These are phyloP conservation scores for Thymelicus acteon DNA, from an alignment of 2,888 invertebrate genomes.

Conservation along the genomic window DNA sequence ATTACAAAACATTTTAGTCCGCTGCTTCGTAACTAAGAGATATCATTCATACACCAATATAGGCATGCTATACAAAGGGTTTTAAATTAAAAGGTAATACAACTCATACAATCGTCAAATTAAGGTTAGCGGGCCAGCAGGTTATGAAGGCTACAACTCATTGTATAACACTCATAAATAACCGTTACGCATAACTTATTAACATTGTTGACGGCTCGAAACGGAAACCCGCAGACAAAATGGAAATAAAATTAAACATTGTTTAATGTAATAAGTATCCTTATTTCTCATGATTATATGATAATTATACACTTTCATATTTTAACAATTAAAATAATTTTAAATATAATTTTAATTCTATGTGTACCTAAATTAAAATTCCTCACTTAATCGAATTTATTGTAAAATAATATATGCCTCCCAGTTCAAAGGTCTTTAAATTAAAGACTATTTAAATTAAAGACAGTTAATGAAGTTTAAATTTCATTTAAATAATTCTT, in stretches of 20 bases:
- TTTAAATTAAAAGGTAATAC: conserved; percentile 26
- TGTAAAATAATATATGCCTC: no score
- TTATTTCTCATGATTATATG: no score
- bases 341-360: no score
- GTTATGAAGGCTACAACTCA: conserved; percentile 43
- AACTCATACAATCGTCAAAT: conserved; percentile 35
- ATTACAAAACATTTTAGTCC: background rate
- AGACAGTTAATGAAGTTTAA: no score
- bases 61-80: background rate
- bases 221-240: background rate
- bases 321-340: no score
- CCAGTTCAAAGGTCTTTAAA: no score
- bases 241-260: conserved; percentile 7
- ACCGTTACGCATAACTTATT: conserved; percentile 31
- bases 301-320: no score
- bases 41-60: conserved; percentile 1
- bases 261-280: background rate
- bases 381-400: no score
- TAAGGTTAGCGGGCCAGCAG: conserved; percentile 48
- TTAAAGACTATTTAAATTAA: no score
- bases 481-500: no score
- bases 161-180: conserved; percentile 41
- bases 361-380: no score
- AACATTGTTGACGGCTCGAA: conserved; percentile 7
- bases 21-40: background rate